Base-by-base conservation (phyloP, 2,797 vertebrate genomes). In the Pygocentrus nattereri region DNA sequence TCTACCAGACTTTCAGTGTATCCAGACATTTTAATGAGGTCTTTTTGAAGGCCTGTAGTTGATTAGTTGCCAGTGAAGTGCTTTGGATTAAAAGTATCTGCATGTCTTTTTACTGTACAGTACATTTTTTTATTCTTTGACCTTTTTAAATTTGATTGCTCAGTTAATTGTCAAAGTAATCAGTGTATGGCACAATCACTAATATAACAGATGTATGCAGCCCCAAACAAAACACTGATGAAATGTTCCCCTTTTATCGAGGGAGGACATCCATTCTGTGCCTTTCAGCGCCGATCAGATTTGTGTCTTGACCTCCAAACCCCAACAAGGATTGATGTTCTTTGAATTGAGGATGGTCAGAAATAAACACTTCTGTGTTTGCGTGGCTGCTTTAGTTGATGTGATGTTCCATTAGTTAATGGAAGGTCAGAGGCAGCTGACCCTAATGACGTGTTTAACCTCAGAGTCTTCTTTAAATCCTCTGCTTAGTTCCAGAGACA, bases 351-450 rank as follows among this genome's bases (percentile, higher is more conserved):
- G 23, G 56, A 61, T 2, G 6, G 21, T 61, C 69, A 38, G 69
- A 54, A 80, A 54, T 52, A 50, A 50, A 13, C 13, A 13, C 3
- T 52, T 1, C 18, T 23, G 19, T 31, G 12, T 58, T 59, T 23
- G 67, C 11, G 38, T 16, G 2, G 4, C 1, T 7, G 1, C 71
- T 58, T 74, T 67, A 58, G 61, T 38, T 74, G 59, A 62, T 8
- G 3, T 44, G 34, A 25, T 50, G 62, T 44, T 21, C 44, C 67
- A 68, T 84, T 82, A 84, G 82, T 71, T 76, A 79, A 79, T 82
- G 59, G 79, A 61, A 31, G 49, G 58, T 34, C 38, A n/a, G 58
- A 82, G 3, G 61, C 18, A 1, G 8, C 52, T 54, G 52, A 62
- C 76, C 71, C 59, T 52, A 81, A 72, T 81, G 52, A 72, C 50